phyloP scores from a whole-genome alignment of 2,888 invertebrate genomes.

The Rhagonycha fulva region DNA sequence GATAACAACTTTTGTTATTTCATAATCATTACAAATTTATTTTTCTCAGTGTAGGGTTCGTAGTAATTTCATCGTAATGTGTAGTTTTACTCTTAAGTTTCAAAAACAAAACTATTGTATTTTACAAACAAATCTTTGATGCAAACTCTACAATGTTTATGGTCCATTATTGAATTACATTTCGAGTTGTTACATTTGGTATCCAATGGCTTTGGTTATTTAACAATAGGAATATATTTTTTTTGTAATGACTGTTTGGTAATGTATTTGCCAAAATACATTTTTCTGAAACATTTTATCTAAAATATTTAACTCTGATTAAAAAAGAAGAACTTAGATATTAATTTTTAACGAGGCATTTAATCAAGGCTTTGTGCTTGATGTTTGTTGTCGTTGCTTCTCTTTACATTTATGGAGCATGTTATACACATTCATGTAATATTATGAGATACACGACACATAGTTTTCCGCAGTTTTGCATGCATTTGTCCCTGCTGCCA shows the following conservation, averaged over 20 bases:
- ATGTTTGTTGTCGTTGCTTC: slow-evolving; percentile 13
- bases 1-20: no score
- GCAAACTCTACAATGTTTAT: background rate
- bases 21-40: no score
- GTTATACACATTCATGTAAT: slow-evolving; percentile 22
- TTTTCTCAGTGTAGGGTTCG: no score
- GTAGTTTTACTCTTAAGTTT: background rate
- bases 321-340: background rate
- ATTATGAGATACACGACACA: slow-evolving; percentile 22
- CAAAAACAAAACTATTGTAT: background rate
- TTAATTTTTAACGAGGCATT: background rate
- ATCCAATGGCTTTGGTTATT: no score
- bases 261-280: no score
- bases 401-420: slow-evolving; percentile 13
- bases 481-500: slow-evolving; percentile 13
- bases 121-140: background rate
- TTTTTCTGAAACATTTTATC: background rate
- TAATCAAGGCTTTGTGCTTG: background rate
- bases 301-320: background rate
- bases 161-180: background rate
- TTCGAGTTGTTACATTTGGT: background rate
- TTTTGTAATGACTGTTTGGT: no score
- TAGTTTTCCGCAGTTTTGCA: slow-evolving; percentile 26
- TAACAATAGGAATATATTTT: no score
- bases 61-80: background rate